Conservation (phyloP, 2,113 vertebrate genomes). For the Pica pica region DNA sequence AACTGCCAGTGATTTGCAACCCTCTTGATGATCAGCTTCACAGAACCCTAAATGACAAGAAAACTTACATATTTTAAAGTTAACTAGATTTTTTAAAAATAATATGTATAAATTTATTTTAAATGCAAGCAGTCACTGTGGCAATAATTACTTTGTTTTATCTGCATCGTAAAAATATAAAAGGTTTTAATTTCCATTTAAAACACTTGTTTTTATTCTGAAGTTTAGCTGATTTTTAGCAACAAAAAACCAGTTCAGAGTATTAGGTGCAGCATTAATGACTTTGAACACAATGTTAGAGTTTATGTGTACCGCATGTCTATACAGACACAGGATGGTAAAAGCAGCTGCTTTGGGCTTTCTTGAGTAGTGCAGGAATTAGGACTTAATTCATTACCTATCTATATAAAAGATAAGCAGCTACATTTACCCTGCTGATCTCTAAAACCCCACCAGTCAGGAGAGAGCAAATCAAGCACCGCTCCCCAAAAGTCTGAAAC, state of each 20-base stretch:
- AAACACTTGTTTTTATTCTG: constrained; percentile 35
- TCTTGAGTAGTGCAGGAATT: not conserved
- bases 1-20: constrained; percentile 88
- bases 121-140: constrained; percentile 69
- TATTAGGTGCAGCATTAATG: not conserved
- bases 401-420: not conserved
- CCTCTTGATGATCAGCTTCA: constrained; percentile 87
- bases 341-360: constrained; percentile 16
- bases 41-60: constrained; percentile 82
- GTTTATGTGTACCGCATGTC: not conserved
- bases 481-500: not conserved
- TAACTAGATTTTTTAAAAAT: constrained; percentile 79
- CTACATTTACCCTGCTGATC: constrained; percentile 1
- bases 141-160: constrained; percentile 75
- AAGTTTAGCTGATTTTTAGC: constrained; percentile 38
- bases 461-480: not conserved
- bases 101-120: constrained; percentile 79
- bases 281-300: not conserved
- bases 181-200: constrained; percentile 48
- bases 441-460: not conserved
- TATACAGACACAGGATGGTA: not conserved
- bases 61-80: constrained; percentile 86
- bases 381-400: not conserved
- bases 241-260: not conserved
- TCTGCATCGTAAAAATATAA: constrained; percentile 40